Conservation (phyloP, 2,888 invertebrate species). For the Agrochola macilenta region DNA sequence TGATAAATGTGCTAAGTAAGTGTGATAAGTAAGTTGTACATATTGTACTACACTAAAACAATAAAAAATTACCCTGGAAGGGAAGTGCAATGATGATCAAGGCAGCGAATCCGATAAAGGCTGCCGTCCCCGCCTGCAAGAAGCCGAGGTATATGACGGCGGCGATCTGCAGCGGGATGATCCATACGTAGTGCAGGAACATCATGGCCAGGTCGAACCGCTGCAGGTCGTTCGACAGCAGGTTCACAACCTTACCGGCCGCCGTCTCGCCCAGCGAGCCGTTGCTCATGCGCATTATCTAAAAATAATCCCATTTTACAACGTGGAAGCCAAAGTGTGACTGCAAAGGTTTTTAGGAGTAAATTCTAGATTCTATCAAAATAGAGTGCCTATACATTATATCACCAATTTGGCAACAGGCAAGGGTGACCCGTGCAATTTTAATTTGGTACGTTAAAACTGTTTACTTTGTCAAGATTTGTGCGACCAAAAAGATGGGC, state of each 20-base stretch:
- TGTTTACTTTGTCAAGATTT: background rate
- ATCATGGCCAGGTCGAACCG: conserved; percentile 94
- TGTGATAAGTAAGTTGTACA: background rate
- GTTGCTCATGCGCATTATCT: conserved; percentile 88
- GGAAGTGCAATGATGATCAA: conserved; percentile 93
- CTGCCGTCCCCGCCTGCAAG: conserved; percentile 91
- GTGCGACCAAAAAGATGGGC: too few relatives aligned
- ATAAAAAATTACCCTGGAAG: conserved; percentile 91
- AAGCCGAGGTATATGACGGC: conserved; percentile 94
- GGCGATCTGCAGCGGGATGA: conserved; percentile 92
- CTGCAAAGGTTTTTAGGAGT: too few relatives aligned
- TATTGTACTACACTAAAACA: background rate
- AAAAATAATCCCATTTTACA: background rate
- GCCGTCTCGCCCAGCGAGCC: conserved; percentile 95
- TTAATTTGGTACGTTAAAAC: background rate
- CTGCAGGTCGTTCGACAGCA: conserved; percentile 96
- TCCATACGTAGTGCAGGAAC: conserved; percentile 95
- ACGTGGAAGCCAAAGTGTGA: background rate
- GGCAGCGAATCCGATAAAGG: conserved; percentile 92
- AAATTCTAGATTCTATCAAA: background rate
- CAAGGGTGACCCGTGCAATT: background rate
- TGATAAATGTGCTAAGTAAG: background rate
- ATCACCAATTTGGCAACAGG: background rate
- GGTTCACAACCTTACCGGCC: conserved; percentile 96
- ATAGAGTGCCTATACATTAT: background rate